phyloP scores from a whole-genome alignment of 2,113 vertebrate species.

The Patagioenas fasciata region DNA sequence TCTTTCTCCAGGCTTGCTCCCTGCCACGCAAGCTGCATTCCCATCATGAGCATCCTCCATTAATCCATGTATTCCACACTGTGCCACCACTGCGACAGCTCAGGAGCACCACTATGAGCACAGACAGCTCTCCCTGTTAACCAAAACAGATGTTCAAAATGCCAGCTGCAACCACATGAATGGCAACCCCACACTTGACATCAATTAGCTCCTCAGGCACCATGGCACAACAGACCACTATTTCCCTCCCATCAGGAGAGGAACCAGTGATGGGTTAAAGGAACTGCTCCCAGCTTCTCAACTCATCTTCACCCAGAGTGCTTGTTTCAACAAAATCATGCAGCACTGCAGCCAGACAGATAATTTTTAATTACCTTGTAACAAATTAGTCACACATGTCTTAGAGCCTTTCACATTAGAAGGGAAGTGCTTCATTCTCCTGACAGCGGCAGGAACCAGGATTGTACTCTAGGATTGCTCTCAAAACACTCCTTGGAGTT shows the following conservation, averaged over 20 bases:
- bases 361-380: constrained; percentile 40
- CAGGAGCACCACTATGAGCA: neutral
- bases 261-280: neutral
- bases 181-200: neutral
- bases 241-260: neutral
- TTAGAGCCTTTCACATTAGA: neutral
- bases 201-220: neutral
- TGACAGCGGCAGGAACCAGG: neutral
- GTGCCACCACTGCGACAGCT: neutral
- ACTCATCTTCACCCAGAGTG: neutral
- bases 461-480: neutral
- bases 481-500: neutral
- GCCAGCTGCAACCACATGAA: accelerated
- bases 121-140: neutral
- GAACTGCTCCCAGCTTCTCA: neutral
- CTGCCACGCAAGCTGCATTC: neutral
- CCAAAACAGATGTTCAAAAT: neutral
- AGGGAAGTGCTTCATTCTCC: neutral
- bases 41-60: neutral
- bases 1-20: neutral
- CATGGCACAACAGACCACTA: neutral
- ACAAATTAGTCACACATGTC: constrained; percentile 20
- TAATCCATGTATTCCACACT: neutral
- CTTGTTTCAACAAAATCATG: neutral
- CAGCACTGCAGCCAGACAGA: neutral